Base-by-base conservation (phyloP, 2,797 vertebrate genomes). In the Triplophysa yarkandensis region DNA sequence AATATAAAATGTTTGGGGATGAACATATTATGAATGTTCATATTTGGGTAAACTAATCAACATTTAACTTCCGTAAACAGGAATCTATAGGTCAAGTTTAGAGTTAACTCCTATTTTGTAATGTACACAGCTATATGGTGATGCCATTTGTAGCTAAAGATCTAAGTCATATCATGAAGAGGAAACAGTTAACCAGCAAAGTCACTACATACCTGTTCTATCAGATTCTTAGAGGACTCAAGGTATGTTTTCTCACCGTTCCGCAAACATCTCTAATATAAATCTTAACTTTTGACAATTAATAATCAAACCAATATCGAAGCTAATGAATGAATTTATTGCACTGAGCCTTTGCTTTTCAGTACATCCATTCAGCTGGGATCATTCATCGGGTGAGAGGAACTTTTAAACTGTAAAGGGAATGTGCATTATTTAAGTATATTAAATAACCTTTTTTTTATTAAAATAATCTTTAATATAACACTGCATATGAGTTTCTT, bases 301-400 rank as follows among this genome's bases (percentile, higher is more conserved):
- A 2, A 14, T 65, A 0, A 32, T 63, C 43, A 6, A 16, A 36
- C 16, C 34, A n/a, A 68, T 1, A 6, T 32, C 73, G 36, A 27
- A 58, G 72, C 16, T 61, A 63, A 2, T 68, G 0, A 71, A 10
- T 64, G 4, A 54, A 54, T 54, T 27, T 14, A 6, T 11, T 54
- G 7, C 25, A 68, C 28, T 43, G 2, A 61, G 68, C 79, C 16
- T 82, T 41, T 30, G 77, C 81, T 73, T 65, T 79, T 77, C 85
- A 94, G 93, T 94, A 93, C 32, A 94, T 94, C 71, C 93, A 94
- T 78, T 93, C 93, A 77, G 91, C 92, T 68, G 93, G 93, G 28
- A 93, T 94, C 81, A 87, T 94, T 77, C 93, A 94, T 82, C 90
- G 93, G 91, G 93, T 94, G 78, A 63, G 60, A 60, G 43, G n/a